Percentiles rank a stretch among this genome's conserved stretches.
phyloP scores from a whole-genome alignment of 2,113 vertebrate genomes.

The Macquaria ambigua region DNA sequence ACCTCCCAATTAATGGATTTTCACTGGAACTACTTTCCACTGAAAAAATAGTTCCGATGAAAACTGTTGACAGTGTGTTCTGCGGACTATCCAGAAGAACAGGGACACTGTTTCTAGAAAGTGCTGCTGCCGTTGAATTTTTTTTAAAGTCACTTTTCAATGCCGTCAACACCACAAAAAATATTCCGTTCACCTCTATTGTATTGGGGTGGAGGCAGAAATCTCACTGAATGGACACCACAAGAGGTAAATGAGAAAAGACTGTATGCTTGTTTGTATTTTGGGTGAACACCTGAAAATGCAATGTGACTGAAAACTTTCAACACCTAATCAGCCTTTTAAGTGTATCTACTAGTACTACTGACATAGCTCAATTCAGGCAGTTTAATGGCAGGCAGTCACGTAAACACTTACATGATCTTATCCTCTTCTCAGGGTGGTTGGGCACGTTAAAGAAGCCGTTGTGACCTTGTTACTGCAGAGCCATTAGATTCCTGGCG shows the following conservation, averaged over 20 bases:
- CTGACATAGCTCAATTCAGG: background rate
- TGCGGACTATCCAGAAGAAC: background rate
- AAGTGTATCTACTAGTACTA: background rate
- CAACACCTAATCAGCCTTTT: background rate
- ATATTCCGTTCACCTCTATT: background rate
- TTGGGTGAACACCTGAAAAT: background rate
- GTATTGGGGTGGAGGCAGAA: background rate
- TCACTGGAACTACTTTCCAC: background rate
- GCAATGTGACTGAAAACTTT: background rate
- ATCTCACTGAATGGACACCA: background rate
- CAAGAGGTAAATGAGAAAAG: background rate
- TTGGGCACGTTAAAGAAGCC: constrained; percentile 30
- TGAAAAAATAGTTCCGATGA: background rate
- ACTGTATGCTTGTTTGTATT: background rate
- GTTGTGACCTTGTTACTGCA: constrained; percentile 32
- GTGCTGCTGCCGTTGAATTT: background rate
- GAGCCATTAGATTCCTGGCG: constrained; percentile 56
- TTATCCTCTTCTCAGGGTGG: constrained; percentile 35
- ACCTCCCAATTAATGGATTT: background rate
- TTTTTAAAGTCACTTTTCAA: background rate
- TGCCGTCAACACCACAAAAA: too few species aligned
- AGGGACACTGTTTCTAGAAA: background rate
- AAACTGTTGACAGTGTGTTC: background rate
- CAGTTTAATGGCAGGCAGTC: constrained; percentile 12
- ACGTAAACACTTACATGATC: constrained; percentile 42